Evolutionary conservation across 1,140 invertebrate genomes (phyloP).

Genomic region (Octopus sinensis): DNA sequence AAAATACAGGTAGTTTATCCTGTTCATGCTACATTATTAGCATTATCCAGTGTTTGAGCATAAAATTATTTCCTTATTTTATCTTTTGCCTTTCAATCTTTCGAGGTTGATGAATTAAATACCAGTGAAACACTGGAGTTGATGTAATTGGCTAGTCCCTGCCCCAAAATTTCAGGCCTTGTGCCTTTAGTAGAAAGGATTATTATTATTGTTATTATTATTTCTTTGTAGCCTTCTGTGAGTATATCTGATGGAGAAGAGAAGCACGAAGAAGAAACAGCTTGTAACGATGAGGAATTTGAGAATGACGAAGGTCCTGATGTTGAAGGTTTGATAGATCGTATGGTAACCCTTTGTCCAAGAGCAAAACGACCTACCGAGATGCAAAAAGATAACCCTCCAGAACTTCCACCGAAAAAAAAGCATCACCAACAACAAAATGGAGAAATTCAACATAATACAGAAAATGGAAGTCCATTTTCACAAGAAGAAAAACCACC

Average conservation of each 20-base stretch:
- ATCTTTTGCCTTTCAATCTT: no score
- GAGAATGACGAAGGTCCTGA: constrained; percentile 41
- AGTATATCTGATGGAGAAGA: constrained; percentile 14
- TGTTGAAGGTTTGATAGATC: constrained; percentile 42
- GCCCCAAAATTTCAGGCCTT: no score
- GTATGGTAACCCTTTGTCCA: constrained; percentile 45
- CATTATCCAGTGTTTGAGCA: no score
- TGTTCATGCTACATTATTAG: no score
- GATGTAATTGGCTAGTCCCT: no score
- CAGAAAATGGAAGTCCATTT: constrained; percentile 18
- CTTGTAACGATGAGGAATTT: constrained; percentile 26
- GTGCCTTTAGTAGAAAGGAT: no score
- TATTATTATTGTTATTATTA: neutral
- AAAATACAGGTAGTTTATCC: no score
- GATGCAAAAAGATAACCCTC: constrained; percentile 33
- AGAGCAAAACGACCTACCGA: constrained; percentile 31
- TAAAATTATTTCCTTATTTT: no score
- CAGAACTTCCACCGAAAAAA: constrained; percentile 50
- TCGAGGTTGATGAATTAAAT: no score
- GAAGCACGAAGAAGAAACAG: constrained; percentile 19
- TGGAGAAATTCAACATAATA: constrained; percentile 36
- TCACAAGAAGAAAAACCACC: constrained; percentile 32
- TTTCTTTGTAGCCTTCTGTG: constrained; percentile 15
- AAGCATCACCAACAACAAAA: constrained; percentile 34
- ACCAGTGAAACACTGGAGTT: no score